Base-by-base conservation (phyloP, 92 coral and sea anemone species). In the Pocillopora meandrina region DNA sequence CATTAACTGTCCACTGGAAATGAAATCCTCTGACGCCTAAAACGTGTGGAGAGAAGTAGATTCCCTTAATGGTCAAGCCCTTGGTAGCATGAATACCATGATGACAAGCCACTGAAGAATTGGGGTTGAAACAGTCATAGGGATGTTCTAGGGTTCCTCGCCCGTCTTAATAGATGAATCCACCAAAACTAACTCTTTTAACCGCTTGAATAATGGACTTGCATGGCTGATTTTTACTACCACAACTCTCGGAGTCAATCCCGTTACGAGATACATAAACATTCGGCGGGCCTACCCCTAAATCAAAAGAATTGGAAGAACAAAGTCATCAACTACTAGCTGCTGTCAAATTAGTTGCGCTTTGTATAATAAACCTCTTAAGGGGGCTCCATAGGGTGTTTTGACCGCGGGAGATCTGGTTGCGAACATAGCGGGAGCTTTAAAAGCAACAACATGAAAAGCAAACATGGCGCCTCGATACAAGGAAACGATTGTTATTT, bases 81-180 rank as follows among this genome's bases (percentile, higher is more conserved):
- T 76, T 76, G 65, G 26, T 59, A 33, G 58, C 21, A 66, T 76
- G 17, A 76, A 76, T 76, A 16, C 67, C 80, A 42, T 36, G 68
- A n/a, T 35, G 56, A 36, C 42, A 71, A 20, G 67, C 23, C 26
- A 7, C 67, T 7, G 67, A 63, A 15, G 15, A 1, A 15, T 60
- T 19, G 61, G 60, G 47, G 77, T 47, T 17, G 77, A 10, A 72
- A 56, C 65, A 61, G 65, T 61, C 65, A 61, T 61, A 61, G 5
- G 65, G 65, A 14, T 61, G 17, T 61, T 61, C 6, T n/a, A 4
- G 7, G n/a, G 65, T 61, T 15, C n/a, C 65, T 61, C 13, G 17
- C 17, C 65, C 65, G n/a, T 61, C 65, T 15, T 11, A 1, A n/a
- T 11, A 61, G n/a, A 61, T 61, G 65, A 15, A 14, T n/a, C 65